Evolutionary conservation across 2,888 invertebrate genomes (phyloP).

Genomic region (Tholera decimalis): DNA sequence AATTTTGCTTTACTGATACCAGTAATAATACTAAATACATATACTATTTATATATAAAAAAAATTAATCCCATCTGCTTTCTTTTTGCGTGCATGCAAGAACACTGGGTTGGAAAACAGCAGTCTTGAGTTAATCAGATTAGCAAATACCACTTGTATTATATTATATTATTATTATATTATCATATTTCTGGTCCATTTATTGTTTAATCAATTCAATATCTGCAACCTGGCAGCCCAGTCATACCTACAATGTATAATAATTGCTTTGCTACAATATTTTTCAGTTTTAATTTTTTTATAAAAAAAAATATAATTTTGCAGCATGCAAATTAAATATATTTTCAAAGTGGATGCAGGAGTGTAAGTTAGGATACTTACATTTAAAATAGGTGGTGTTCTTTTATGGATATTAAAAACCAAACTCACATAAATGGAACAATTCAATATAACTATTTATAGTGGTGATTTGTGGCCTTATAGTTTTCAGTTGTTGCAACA

Average conservation of each 20-base stretch:
- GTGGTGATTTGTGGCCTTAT: constrained; percentile 58
- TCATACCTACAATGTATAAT: not conserved
- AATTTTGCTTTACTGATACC: not conserved
- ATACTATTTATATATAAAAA: no score
- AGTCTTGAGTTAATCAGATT: not conserved
- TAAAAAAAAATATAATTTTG: not conserved
- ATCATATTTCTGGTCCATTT: not conserved
- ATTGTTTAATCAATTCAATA: not conserved
- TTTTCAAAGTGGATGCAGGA: not conserved
- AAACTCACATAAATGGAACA: constrained; percentile 43
- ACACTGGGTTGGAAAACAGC: not conserved
- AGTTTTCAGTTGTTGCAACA: constrained; percentile 27
- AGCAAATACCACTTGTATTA: no score
- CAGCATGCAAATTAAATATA: not conserved
- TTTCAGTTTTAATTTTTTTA: not conserved
- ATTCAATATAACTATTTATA: constrained; percentile 32
- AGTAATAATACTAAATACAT: no score
- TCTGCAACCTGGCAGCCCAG: not conserved
- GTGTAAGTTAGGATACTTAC: not conserved
- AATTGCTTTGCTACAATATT: not conserved
- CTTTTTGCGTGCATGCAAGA: not conserved
- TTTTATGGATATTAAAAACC: constrained; percentile 18
- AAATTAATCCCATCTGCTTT: no score
- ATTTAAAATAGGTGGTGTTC: not conserved
- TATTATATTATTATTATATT: no score